A percentile compares a stretch with the other conserved stretches of the same genome.
These are phyloP conservation scores for Drosophila prosaltans DNA, from an alignment of 1,140 invertebrate species.

Conservation along the genomic window DNA sequence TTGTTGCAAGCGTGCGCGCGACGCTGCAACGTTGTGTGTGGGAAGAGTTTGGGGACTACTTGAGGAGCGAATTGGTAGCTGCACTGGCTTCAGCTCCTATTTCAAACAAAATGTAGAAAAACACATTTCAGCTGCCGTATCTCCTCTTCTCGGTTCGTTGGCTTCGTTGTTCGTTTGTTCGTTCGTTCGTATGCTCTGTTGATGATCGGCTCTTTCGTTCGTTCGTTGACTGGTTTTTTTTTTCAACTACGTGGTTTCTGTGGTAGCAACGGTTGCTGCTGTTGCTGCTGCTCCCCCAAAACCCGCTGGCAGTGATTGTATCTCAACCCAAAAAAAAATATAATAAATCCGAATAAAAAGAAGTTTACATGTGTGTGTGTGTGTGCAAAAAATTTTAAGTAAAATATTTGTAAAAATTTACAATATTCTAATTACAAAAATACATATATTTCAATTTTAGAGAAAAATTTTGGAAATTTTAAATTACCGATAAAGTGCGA, in stretches of 20 bases:
- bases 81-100: conserved; percentile 83
- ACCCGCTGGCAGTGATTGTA: conserved; percentile 50
- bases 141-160: conserved; percentile 53
- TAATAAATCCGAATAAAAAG: conserved; percentile 9
- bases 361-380: conserved; percentile 3
- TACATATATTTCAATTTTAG: conserved; percentile 6
- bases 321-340: conserved; percentile 13
- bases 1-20: conserved; percentile 61
- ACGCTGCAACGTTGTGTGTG: conserved; percentile 65
- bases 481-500: neutral
- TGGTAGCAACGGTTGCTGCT: conserved; percentile 67
- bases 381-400: conserved; percentile 2
- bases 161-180: conserved; percentile 21
- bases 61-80: conserved; percentile 83
- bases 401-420: neutral
- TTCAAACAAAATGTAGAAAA: conserved; percentile 83
- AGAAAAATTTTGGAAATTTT: conserved; percentile 10
- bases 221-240: conserved; percentile 31
- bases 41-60: conserved; percentile 83
- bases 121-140: conserved; percentile 82
- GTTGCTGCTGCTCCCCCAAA: conserved; percentile 72
- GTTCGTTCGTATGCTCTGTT: conserved; percentile 19
- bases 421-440: conserved; percentile 9
- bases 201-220: conserved; percentile 33
- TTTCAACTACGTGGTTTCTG: conserved; percentile 70